A percentile compares a stretch with the other conserved stretches of the same genome.
These are phyloP conservation scores for Dasyornis broadbenti DNA, from an alignment of 2,113 vertebrate genomes.

Conservation along the genomic window DNA sequence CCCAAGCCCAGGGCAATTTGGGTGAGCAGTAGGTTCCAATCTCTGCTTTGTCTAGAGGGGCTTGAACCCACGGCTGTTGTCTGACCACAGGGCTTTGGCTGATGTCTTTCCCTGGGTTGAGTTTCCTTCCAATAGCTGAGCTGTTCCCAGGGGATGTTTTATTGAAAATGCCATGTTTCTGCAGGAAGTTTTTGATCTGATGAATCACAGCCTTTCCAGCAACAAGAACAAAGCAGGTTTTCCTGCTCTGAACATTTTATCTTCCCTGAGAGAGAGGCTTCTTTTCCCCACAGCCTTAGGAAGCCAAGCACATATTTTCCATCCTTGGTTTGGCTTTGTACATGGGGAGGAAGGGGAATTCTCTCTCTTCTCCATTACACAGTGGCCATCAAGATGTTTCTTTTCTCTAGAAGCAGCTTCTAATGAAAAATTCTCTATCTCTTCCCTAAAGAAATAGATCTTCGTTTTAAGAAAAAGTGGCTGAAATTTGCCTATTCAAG, in stretches of 20 bases:
- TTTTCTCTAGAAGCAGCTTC: background rate
- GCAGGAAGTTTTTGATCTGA: conserved; percentile 30
- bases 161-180: background rate
- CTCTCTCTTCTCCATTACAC: background rate
- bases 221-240: conserved; percentile 22
- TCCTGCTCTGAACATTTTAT: background rate
- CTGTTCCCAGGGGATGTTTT: background rate
- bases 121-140: background rate
- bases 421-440: background rate
- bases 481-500: background rate
- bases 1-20: background rate
- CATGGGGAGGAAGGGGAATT: background rate
- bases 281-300: background rate
- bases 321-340: background rate
- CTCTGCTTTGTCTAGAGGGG: background rate
- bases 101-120: background rate
- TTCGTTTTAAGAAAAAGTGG: background rate
- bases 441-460: background rate
- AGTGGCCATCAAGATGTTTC: background rate
- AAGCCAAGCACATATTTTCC: background rate
- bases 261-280: background rate
- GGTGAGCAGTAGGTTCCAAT: background rate
- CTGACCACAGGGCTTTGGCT: background rate
- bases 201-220: conserved; percentile 7
- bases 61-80: background rate